A percentile compares a stretch with the other conserved stretches of the same genome.
Evolutionary conservation across 2,113 vertebrate genomes (phyloP).

Genomic region (Archilochus colubris): DNA sequence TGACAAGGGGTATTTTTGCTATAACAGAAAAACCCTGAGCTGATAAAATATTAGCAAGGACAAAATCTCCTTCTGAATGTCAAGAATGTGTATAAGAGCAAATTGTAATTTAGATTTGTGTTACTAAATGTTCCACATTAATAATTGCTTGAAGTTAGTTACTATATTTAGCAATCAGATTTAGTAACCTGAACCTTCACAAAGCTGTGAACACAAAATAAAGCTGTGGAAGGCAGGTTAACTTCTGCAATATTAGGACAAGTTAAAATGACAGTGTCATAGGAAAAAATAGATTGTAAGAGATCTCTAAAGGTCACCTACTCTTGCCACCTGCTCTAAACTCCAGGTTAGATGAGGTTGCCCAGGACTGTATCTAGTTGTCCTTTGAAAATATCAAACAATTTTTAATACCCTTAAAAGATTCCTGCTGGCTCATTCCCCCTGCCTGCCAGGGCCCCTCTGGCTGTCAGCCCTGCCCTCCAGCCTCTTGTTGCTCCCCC

Average conservation of each 20-base stretch:
- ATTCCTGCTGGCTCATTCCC: background rate
- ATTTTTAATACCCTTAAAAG: background rate
- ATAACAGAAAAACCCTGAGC: background rate
- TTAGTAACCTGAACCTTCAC: background rate
- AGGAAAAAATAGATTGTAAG: background rate
- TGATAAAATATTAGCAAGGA: background rate
- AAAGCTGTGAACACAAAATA: background rate
- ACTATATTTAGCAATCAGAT: background rate
- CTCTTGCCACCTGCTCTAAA: background rate
- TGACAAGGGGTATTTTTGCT: background rate
- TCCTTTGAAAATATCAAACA: background rate
- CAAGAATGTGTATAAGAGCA: background rate
- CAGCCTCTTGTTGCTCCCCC: rapidly evolving
- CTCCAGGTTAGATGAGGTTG: background rate
- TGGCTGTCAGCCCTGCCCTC: background rate
- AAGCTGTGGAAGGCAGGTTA: background rate
- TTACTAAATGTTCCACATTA: background rate
- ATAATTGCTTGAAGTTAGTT: constrained; percentile 2
- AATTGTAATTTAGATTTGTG: background rate
- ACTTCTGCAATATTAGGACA: background rate
- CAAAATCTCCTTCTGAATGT: constrained; percentile 6
- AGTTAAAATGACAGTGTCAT: background rate
- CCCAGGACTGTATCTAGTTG: background rate
- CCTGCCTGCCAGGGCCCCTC: background rate
- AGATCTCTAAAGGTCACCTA: background rate